A percentile compares a stretch with the other conserved stretches of the same genome.
Conservation (phyloP, 2,113 vertebrate genomes). For the Thamnaconus septentrionalis region DNA sequence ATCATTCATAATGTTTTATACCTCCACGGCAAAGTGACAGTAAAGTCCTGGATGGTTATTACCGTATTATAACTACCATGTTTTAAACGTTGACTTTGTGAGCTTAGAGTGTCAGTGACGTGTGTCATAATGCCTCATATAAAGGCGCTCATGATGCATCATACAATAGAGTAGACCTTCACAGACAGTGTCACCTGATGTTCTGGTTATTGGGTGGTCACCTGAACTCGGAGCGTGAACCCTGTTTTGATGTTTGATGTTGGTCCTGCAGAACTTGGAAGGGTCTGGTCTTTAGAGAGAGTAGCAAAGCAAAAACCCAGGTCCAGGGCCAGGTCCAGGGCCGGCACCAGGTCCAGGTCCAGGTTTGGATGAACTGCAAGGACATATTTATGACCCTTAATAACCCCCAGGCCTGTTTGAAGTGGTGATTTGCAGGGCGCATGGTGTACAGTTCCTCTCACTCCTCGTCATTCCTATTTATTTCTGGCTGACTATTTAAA, state of each 20-base stretch:
- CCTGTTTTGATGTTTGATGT: neutral
- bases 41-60: no score
- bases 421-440: slow-evolving; percentile 10
- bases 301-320: slow-evolving; percentile 10
- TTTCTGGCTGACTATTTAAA: slow-evolving; percentile 1
- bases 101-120: no score
- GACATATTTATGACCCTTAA: slow-evolving; percentile 14
- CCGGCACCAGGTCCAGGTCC: slow-evolving; percentile 11
- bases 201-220: neutral
- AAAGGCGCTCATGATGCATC: no score
- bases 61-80: no score
- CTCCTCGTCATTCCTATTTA: slow-evolving; percentile 45
- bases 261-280: neutral
- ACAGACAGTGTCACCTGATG: no score
- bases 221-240: slow-evolving; percentile 1
- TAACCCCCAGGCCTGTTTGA: slow-evolving; percentile 34
- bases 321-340: neutral
- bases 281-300: neutral
- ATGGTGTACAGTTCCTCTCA: slow-evolving; percentile 12
- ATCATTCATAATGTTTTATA: no score
- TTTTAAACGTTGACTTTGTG: no score
- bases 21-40: no score
- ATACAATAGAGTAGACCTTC: no score
- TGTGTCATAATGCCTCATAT: no score
- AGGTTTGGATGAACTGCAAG: slow-evolving; percentile 2